phyloP scores from a whole-genome alignment of 2,113 vertebrate species.

The chimpanzee (Pan troglodytes) region NHGRI_mPanTro3-v2.1_pri NC_072421.2:41325501-41326000 shows the following conservation, averaged over 20 bases:
- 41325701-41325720: neutral
- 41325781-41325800: neutral
- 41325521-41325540: constrained; percentile 33
- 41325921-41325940: constrained; percentile 21
- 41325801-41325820: neutral
- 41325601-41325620: neutral
- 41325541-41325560: neutral
- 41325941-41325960: neutral
- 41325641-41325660: neutral
- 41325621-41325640: neutral
- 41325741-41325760: neutral
- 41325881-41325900: constrained; percentile 27
- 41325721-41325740: constrained; percentile 7
- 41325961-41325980: neutral
- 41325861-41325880: neutral
- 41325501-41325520: neutral
- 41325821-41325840: constrained; percentile 24
- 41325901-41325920: constrained; percentile 38
- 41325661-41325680: neutral
- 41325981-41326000: constrained; percentile 18
- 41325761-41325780: constrained; percentile 3
- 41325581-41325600: constrained; percentile 33
- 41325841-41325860: constrained; percentile 11
- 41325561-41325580: neutral
- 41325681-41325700: constrained; percentile 20